Conservation (phyloP, 2,113 vertebrate species). For the Australoheros scitulus region DNA sequence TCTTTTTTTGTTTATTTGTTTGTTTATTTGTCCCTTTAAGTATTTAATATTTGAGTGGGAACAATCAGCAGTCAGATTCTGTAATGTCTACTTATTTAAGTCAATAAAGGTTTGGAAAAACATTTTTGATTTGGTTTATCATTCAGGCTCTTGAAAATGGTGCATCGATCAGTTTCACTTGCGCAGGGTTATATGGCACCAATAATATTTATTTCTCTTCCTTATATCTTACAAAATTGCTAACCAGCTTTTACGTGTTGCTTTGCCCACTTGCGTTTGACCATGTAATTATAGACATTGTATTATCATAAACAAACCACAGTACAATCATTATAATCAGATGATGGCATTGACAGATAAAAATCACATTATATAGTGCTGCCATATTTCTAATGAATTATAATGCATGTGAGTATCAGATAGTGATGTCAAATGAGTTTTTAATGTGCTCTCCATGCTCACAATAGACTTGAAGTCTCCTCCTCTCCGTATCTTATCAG, state of each 20-base stretch:
- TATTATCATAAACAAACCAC: slow-evolving; percentile 43
- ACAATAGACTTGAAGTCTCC: slow-evolving; percentile 51
- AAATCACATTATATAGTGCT: slow-evolving; percentile 51
- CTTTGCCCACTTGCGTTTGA: neutral
- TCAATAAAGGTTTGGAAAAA: neutral
- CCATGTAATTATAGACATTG: slow-evolving; percentile 1
- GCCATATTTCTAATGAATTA: slow-evolving; percentile 67
- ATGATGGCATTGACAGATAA: slow-evolving; percentile 54
- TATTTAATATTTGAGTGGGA: neutral
- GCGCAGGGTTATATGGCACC: neutral
- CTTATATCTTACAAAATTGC: neutral
- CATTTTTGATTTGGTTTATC: neutral
- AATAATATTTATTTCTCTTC: neutral
- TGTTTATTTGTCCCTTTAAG: neutral
- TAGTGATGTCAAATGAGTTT: slow-evolving; percentile 59
- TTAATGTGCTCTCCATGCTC: slow-evolving; percentile 52
- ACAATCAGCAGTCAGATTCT: neutral
- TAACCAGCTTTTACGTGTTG: neutral
- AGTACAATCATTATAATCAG: slow-evolving; percentile 46
- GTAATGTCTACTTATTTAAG: rapidly evolving
- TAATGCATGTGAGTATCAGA: slow-evolving; percentile 61
- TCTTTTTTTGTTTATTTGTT: neutral
- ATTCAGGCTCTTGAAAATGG: neutral
- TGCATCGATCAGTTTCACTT: neutral
- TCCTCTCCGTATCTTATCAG: slow-evolving; percentile 63